These are phyloP conservation scores for Melanotaenia boesemani DNA, from an alignment of 2,797 vertebrate genomes.

Conservation along the genomic window DNA sequence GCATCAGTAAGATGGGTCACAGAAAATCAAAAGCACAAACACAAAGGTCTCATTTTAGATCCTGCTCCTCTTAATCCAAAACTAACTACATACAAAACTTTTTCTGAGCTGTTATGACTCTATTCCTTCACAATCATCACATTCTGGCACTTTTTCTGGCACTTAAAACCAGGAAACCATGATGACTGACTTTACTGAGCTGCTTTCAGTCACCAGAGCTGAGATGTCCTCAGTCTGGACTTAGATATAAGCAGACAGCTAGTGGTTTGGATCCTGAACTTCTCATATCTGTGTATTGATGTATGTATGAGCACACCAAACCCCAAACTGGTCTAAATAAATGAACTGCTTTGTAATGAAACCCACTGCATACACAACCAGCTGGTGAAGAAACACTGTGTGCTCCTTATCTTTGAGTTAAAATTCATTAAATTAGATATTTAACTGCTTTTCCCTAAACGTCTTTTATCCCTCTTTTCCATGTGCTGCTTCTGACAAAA, in stretches of 20 bases:
- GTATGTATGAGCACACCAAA: too few relatives aligned
- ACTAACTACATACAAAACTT: too few relatives aligned
- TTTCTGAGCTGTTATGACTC: too few relatives aligned
- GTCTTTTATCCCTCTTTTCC: neutral
- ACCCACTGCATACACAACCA: neutral
- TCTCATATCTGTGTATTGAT: neutral
- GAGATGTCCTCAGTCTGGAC: neutral
- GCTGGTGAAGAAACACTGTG: neutral
- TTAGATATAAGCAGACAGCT: neutral
- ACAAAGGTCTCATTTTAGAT: too few relatives aligned
- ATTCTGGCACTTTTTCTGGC: too few relatives aligned
- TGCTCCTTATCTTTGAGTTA: neutral
- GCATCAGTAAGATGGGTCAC: too few relatives aligned
- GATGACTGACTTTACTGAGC: neutral
- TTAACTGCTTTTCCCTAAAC: conserved; percentile 11
- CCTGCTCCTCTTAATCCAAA: too few relatives aligned
- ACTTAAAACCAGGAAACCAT: neutral
- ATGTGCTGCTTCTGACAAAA: neutral
- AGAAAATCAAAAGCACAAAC: too few relatives aligned
- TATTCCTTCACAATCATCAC: too few relatives aligned
- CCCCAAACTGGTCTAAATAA: too few relatives aligned
- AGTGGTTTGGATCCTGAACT: neutral
- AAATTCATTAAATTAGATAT: neutral
- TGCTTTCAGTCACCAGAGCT: neutral
- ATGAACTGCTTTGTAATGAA: too few relatives aligned